Evolutionary conservation across 2,797 vertebrate species (phyloP), one percentile per base, ranked within the genome.

Genomic region (Synaphobranchus kaupii): DNA sequence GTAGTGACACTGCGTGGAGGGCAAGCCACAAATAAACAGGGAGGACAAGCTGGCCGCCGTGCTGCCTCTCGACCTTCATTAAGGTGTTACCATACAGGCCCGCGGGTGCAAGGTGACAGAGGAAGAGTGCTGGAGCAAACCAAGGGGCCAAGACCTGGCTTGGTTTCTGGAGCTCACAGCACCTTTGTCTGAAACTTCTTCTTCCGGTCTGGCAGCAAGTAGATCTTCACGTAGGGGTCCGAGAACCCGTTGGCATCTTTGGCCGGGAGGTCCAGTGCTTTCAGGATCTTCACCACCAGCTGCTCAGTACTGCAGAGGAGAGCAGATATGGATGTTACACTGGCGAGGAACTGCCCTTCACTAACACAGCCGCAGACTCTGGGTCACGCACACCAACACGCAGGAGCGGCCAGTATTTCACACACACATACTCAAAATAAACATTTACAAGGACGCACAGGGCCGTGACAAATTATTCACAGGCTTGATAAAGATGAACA

Each of bases 111-210:
- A 66, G 39, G 60, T 85, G 50, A 84, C 39, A 2, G 39, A 84
- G 56, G 31, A 60, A 83, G 71, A 84, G 87, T 87, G 48, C 50
- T 60, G 56, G 56, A 73, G 82, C 31, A 78, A 66, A 86, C 12
- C 66, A 54, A 86, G 81, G 80, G 39, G 39, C 39, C 39, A 39
- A 39, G 39, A 39, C 39, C 39, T 1, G 39, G 3, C 39, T 39
- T 15, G 20, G n/a, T 71, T 7, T 9, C 22, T 25, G 25, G n/a
- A 86, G 1, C 81, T 81, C 87, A n/a, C 63, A n/a, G 85, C 87
- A 97, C 97, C 97, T 98, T 98, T 87, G 98, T 98, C 94, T 98
- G 98, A 92, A 96, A 98, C 91, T 98, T 98, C 94, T 98, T 98
- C 96, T 98, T 98, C 90, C 98, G 97, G 93, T 98, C 97, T 0